Evolutionary conservation across 2,113 vertebrate species (phyloP), one percentile per base, ranked within the genome.

Genomic region (Alligator mississippiensis): DNA sequence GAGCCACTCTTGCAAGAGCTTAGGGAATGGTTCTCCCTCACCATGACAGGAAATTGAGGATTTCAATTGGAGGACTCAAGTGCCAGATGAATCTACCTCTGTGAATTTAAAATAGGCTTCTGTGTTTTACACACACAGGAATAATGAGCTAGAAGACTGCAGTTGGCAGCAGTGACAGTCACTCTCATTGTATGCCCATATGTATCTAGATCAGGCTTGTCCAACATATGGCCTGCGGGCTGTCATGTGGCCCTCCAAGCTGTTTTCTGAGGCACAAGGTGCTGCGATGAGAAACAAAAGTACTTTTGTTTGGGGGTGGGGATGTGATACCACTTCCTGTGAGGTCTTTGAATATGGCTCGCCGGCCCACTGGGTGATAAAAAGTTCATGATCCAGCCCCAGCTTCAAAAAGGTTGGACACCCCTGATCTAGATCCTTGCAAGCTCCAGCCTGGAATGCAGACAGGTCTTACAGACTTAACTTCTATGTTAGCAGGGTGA

Each of bases 61-160:
- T 47, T 47, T 47, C 47, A 47, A 8, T 93, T 94, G 95, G 82
- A 94, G 79, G 85, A 93, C 87, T 92, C 88, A 90, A 95, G 88
- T 88, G 87, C 86, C 87, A 90, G 78, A 87, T 84, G 84, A 91
- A 84, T 55, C 77, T 94, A 91, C 72, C 80, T 59, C 34, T 47
- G 30, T 95, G 97, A 96, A 97, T 97, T 93, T 96, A 81, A 96
- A 96, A 60, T 34, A 92, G 84, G 74, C 77, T 93, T 85, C 82
- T 85, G 22, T 77, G 85, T 79, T 66, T 88, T 83, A 25, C 38
- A 27, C 9, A 68, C 82, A 63, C 61, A 75, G 62, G 64, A 70
- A 86, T 88, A 58, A 34, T 19, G 59, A 86, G 38, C 61, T 28
- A 57, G 74, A 90, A 30, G 57, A 66, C 47, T 82, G 80, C 82